Conservation (phyloP, 1,140 invertebrate species). For the Tribolium madens region DNA sequence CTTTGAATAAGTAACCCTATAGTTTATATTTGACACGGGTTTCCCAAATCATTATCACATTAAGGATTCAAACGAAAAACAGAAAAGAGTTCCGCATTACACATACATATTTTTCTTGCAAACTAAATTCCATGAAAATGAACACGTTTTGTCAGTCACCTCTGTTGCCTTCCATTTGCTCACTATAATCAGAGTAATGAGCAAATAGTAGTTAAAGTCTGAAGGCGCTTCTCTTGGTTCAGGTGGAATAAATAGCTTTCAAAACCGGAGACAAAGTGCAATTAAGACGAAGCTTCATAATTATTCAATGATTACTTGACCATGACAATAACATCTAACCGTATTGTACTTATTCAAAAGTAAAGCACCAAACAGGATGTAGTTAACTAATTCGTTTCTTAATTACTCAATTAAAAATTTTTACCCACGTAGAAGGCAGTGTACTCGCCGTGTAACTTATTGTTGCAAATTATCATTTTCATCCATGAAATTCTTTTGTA, state of each 20-base stretch:
- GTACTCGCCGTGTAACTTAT: not conserved
- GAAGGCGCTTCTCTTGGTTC: not conserved
- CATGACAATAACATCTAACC: constrained; percentile 5
- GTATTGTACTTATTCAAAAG: constrained; percentile 11
- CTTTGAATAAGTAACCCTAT: not conserved
- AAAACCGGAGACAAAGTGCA: not conserved
- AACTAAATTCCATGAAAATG: not conserved
- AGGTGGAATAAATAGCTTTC: not conserved
- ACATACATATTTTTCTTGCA: not conserved
- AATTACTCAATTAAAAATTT: not conserved
- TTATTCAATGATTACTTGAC: constrained; percentile 16
- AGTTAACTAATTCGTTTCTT: constrained; percentile 12
- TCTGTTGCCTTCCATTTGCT: not conserved
- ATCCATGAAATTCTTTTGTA: not conserved
- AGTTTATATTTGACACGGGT: not conserved
- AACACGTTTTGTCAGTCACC: not conserved
- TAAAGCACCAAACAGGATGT: constrained; percentile 17
- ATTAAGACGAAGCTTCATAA: constrained; percentile 9
- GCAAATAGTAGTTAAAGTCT: not conserved
- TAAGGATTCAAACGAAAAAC: not conserved
- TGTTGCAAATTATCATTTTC: not conserved
- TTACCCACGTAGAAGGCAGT: constrained; percentile 5
- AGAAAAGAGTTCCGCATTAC: not conserved
- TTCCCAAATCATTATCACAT: constrained; percentile 16
- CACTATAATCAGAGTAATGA: not conserved